Percentiles rank a stretch among this genome's conserved stretches.
phyloP scores from a whole-genome alignment of 2,797 vertebrate genomes.

The Sibirionetta formosa region DNA sequence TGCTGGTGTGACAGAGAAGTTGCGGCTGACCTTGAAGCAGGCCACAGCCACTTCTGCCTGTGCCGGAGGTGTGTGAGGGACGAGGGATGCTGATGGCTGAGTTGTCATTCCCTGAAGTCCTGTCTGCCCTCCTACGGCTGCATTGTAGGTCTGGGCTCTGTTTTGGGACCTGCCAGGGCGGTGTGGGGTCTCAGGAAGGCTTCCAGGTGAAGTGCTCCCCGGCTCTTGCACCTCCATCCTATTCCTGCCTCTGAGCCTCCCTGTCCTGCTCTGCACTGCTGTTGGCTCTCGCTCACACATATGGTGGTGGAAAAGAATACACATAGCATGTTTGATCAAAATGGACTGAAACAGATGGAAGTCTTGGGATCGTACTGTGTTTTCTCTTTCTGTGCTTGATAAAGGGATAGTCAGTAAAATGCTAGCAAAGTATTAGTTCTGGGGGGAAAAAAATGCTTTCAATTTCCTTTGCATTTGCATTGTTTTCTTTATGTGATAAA shows the following conservation, averaged over 20 bases:
- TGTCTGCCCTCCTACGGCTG: rapidly evolving
- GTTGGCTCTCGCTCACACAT: rapidly evolving
- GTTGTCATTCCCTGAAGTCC: not conserved
- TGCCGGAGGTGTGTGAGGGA: rapidly evolving
- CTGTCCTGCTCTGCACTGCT: rapidly evolving
- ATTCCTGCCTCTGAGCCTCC: not conserved
- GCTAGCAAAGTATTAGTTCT: slow-evolving; percentile 38
- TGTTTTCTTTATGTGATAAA: slow-evolving; percentile 18
- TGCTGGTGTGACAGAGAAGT: not conserved
- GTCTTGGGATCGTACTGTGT: not conserved
- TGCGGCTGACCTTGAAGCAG: not conserved
- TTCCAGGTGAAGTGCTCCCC: not conserved
- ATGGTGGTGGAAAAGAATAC: rapidly evolving
- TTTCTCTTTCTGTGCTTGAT: slow-evolving; percentile 27
- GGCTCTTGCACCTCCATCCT: not conserved
- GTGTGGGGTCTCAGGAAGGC: not conserved
- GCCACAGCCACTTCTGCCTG: rapidly evolving
- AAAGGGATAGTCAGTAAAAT: slow-evolving; percentile 54
- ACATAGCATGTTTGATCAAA: rapidly evolving
- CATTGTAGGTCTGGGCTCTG: not conserved
- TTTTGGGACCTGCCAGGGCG: too few relatives aligned
- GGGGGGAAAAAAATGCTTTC: not conserved
- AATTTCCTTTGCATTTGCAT: slow-evolving; percentile 17
- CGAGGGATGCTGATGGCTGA: rapidly evolving
- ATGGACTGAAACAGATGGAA: not conserved